phyloP scores from a whole-genome alignment of 2,888 invertebrate genomes.

The Drosophila ezoana region DNA sequence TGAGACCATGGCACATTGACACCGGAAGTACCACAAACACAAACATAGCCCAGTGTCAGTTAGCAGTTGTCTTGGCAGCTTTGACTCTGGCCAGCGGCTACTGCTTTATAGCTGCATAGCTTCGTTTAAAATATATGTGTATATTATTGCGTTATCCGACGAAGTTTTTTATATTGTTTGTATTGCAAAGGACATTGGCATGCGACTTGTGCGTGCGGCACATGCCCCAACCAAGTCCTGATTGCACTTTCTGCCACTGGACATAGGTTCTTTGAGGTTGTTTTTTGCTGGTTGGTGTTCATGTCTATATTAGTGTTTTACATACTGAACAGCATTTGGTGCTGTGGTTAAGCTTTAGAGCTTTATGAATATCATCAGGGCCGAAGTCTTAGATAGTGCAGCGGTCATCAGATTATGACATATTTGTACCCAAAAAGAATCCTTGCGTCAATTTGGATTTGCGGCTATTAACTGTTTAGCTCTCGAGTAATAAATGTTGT shows the following conservation, averaged over 20 bases:
- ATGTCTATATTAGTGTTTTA: not conserved
- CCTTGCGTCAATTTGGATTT: slow-evolving; percentile 53
- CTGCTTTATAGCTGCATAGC: slow-evolving; percentile 16
- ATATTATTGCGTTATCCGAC: slow-evolving; percentile 28
- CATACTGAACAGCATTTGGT: not conserved
- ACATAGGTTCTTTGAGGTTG: not conserved
- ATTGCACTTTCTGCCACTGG: slow-evolving; percentile 9
- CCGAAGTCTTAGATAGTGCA: slow-evolving; percentile 9
- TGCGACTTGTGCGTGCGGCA: slow-evolving; percentile 64
- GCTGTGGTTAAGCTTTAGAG: slow-evolving; percentile 9
- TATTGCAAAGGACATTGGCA: slow-evolving; percentile 53
- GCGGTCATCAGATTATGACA: no score
- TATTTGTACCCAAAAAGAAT: not conserved
- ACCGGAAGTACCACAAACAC: slow-evolving; percentile 71
- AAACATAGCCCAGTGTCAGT: slow-evolving; percentile 48
- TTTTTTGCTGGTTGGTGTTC: slow-evolving; percentile 1
- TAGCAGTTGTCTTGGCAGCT: slow-evolving; percentile 71
- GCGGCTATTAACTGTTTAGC: slow-evolving; percentile 67
- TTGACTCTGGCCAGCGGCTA: slow-evolving; percentile 43
- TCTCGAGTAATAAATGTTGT: slow-evolving; percentile 77
- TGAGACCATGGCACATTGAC: slow-evolving; percentile 75
- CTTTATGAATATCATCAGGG: slow-evolving; percentile 57
- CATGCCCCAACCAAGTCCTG: slow-evolving; percentile 36
- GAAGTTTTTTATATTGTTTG: slow-evolving; percentile 46
- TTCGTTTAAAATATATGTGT: slow-evolving; percentile 7